Conservation (phyloP, 1,140 invertebrate species). For the Trichomalopsis sarcophagae region DNA sequence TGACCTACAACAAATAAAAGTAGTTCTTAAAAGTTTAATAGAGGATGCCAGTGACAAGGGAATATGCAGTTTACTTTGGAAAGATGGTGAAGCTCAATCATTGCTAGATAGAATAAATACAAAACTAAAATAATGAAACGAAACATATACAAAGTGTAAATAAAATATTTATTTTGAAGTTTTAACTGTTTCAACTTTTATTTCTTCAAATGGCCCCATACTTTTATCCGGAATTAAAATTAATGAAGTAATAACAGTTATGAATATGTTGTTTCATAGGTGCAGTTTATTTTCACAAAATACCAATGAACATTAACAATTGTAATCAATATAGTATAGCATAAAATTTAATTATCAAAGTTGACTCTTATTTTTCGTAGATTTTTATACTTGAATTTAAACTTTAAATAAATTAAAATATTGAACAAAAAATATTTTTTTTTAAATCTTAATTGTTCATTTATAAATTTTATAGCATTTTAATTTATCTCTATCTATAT, state of each 20-base stretch:
- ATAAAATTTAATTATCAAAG: conserved; percentile 37
- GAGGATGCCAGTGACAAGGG: conserved; percentile 64
- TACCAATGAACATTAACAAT: conserved; percentile 40
- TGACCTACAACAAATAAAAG: conserved; percentile 68
- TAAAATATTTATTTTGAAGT: conserved; percentile 46
- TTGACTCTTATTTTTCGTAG: conserved; percentile 10
- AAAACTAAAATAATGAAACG: conserved; percentile 46
- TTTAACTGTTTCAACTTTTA: background rate
- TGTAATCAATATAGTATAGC: conserved; percentile 27
- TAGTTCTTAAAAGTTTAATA: conserved; percentile 64
- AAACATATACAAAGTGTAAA: conserved; percentile 41
- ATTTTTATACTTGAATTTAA: conserved; percentile 24
- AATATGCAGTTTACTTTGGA: conserved; percentile 60
- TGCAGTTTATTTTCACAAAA: conserved; percentile 45
- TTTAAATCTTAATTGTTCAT: conserved; percentile 10
- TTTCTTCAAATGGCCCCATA: background rate
- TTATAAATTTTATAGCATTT: background rate
- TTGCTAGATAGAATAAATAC: conserved; percentile 59
- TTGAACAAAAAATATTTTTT: conserved; percentile 35
- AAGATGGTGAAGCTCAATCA: conserved; percentile 56
- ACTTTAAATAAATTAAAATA: conserved; percentile 38
- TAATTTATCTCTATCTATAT: conserved; percentile 11
- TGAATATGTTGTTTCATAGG: background rate
- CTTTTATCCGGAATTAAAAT: background rate
- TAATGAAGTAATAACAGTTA: conserved; percentile 32